Conservation (phyloP, 2,797 vertebrate genomes). For the Amazona ochrocephala region DNA sequence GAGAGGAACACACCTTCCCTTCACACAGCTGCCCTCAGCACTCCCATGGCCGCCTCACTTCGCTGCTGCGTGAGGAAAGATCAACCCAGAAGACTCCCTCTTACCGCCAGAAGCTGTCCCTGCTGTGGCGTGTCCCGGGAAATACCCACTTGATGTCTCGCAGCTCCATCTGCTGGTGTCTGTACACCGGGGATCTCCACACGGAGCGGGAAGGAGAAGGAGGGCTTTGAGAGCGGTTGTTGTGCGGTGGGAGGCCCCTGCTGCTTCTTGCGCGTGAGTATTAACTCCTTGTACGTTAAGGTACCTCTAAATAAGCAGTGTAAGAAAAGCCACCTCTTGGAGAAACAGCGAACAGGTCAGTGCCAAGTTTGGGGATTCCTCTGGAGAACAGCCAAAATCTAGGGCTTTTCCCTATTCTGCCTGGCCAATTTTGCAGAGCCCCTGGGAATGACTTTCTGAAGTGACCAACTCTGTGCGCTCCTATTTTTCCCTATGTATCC, state of each 20-base stretch:
- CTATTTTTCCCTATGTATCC: fast-evolving
- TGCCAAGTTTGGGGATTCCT: not conserved
- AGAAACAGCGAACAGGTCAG: not conserved
- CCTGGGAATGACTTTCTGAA: not conserved
- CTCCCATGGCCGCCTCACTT: not conserved
- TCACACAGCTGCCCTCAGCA: not conserved
- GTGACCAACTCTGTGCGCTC: not conserved
- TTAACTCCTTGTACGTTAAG: not conserved
- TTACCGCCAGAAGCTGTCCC: not conserved
- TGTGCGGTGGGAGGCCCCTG: too few species aligned
- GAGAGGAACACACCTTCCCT: not conserved
- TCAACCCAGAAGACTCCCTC: too few species aligned
- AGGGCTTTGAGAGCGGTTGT: not conserved
- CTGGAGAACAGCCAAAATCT: not conserved
- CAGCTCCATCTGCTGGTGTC: slow-evolving; percentile 74
- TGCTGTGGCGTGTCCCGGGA: not conserved
- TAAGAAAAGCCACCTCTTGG: not conserved
- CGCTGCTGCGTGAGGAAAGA: not conserved
- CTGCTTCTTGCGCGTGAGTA: not conserved
- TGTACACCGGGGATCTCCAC: fast-evolving
- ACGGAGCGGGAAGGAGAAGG: fast-evolving
- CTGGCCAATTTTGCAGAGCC: not conserved
- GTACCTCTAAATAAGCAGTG: not conserved
- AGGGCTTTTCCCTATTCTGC: not conserved
- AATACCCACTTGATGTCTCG: slow-evolving; percentile 8